phyloP scores from a whole-genome alignment of 1,140 invertebrate species.

The Uloborus diversus region DNA sequence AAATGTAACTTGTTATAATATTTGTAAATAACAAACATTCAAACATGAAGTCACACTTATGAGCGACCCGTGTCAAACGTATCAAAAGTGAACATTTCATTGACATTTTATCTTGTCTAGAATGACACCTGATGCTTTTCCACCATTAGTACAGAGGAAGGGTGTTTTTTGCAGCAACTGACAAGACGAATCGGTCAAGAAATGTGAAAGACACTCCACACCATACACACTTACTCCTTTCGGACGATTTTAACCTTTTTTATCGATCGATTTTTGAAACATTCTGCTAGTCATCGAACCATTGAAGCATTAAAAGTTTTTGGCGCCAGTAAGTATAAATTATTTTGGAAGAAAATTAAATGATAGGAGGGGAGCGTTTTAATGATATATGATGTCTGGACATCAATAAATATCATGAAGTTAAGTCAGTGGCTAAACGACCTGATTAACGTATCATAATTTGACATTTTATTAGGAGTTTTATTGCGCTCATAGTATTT shows the following conservation, averaged over 20 bases:
- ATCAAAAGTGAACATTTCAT: constrained; percentile 18
- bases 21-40: no score
- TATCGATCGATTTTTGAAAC: constrained; percentile 22
- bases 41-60: no score
- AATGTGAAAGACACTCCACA: neutral
- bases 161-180: constrained; percentile 1
- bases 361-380: neutral
- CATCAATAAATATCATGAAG: constrained; percentile 31
- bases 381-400: constrained; percentile 11
- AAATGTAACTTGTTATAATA: no score
- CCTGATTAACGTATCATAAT: constrained; percentile 10
- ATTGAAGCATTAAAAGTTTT: constrained; percentile 29
- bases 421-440: neutral
- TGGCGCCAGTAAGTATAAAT: constrained; percentile 16
- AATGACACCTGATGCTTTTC: constrained; percentile 12
- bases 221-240: neutral
- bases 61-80: no score
- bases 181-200: neutral
- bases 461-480: no score
- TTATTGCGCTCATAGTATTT: no score
- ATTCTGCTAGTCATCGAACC: neutral
- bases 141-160: neutral
- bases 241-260: neutral
- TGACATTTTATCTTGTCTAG: neutral
- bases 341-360: constrained; percentile 24